Evolutionary conservation across 2,888 invertebrate species (phyloP), one percentile per base, ranked within the genome.

Genomic region (Lepetodrilus schrolli): DNA sequence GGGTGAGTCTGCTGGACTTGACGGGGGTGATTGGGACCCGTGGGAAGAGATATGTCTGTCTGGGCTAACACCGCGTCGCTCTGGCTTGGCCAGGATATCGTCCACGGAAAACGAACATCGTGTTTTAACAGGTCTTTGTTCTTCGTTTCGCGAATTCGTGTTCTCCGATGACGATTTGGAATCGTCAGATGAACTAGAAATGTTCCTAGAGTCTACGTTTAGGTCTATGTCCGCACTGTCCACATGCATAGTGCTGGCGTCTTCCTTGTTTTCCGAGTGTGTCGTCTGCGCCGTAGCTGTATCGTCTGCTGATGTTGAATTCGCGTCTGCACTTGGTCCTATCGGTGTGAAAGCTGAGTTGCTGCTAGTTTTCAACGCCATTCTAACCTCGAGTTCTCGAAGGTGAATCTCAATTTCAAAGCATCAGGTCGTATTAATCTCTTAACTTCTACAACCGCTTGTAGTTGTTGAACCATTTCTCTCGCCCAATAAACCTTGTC

Each of bases 51-150:
- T 23, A 21, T 30, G 23, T 7, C 13, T 21, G 8, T 68, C 68
- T 13, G 68, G 68, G 17, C 43, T 68, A 2, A 4, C 8, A n/a
- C 47, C 47, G 13, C 68, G 38, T 10, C 43, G 38, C 48, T 38
- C 43, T 8, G 68, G 68, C 47, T 68, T 68, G 8, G 68, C 68
- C 7, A 68, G 47, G 47, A 68, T 68, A 26, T 68, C 68, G 68
- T 68, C 68, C 21, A 68, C 43, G 1, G 68, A 68, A n/a, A 68
- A 68, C 0, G 68, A 68, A 68, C 68, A 68, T 26, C 68, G 68
- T 7, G 13, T 13, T 34, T 30, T 58, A 34, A 43, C 43, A 7
- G 58, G 58, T 34, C 17, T 58, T 34, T 58, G 26, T 7, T 30
- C 58, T 17, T 58, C 58, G 2, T 30, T 10, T 17, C 34, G 26